These are phyloP conservation scores for Leptodactylus fuscus DNA, from an alignment of 2,113 vertebrate species.

Conservation along the genomic window DNA sequence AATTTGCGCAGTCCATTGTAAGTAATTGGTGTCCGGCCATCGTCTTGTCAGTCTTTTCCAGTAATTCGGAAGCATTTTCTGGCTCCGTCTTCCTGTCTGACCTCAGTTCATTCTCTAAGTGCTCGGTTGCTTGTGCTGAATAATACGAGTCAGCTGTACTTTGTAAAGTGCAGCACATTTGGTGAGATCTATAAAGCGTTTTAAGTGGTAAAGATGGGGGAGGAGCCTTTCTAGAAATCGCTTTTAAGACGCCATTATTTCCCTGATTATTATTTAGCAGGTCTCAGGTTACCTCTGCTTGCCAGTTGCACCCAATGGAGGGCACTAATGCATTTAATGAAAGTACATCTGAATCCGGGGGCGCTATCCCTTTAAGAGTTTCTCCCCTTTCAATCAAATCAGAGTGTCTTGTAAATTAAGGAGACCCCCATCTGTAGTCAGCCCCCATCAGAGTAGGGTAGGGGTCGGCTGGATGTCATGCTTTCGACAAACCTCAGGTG, in stretches of 20 bases:
- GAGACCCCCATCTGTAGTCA: no score
- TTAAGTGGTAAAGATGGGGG: constrained; percentile 21
- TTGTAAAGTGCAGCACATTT: constrained; percentile 43
- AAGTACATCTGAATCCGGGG: not conserved
- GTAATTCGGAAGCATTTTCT: constrained; percentile 41
- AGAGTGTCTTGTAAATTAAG: no score
- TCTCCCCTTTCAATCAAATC: no score
- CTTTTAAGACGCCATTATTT: not conserved
- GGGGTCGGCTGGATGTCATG: no score
- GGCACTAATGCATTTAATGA: not conserved
- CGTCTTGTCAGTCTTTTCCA: constrained; percentile 30
- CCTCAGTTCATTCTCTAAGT: constrained; percentile 42
- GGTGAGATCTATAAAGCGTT: constrained; percentile 49
- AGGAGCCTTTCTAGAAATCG: not conserved
- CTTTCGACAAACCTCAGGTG: no score
- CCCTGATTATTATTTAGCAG: not conserved
- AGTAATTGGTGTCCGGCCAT: constrained; percentile 33
- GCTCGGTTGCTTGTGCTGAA: not conserved
- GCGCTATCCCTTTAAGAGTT: not conserved
- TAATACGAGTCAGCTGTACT: constrained; percentile 30
- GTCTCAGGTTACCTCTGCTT: not conserved
- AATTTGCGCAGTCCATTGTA: constrained; percentile 26
- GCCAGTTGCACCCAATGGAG: not conserved
- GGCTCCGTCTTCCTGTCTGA: constrained; percentile 41
- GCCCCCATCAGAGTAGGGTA: no score